Percentiles rank a stretch among this genome's conserved stretches.
phyloP scores from a whole-genome alignment of 2,888 invertebrate species.

The Drosophila testacea region DNA sequence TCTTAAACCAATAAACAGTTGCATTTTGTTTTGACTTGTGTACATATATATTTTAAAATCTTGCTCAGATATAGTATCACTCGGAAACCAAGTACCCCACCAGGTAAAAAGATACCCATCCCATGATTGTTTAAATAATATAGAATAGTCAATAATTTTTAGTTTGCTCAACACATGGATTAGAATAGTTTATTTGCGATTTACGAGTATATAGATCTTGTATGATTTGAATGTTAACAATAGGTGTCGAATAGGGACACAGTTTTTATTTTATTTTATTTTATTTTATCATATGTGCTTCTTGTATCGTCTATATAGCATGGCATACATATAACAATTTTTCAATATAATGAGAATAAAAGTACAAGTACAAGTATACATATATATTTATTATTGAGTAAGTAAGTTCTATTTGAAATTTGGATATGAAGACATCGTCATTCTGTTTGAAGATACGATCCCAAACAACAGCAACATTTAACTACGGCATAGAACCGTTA shows the following conservation, averaged over 20 bases:
- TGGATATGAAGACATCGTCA: constrained; percentile 44
- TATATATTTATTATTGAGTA: constrained; percentile 3
- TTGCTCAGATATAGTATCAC: too few species aligned
- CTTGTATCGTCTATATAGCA: constrained; percentile 63
- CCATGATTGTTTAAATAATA: neutral
- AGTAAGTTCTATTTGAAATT: constrained; percentile 22
- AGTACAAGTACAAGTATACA: neutral
- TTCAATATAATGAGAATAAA: constrained; percentile 11
- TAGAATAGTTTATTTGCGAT: constrained; percentile 46
- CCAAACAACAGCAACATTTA: constrained; percentile 80
- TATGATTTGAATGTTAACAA: constrained; percentile 10
- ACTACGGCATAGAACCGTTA: constrained; percentile 53
- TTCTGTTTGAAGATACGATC: constrained; percentile 75
- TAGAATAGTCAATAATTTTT: neutral
- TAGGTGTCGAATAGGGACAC: constrained; percentile 36
- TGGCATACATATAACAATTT: constrained; percentile 42
- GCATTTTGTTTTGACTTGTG: neutral
- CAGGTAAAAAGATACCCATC: neutral
- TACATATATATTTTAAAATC: neutral
- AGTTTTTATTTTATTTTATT: neutral
- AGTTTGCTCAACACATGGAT: constrained; percentile 49
- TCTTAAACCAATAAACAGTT: constrained; percentile 13
- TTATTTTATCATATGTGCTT: constrained; percentile 69
- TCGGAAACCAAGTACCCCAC: neutral
- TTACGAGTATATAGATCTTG: constrained; percentile 50